Base-by-base conservation (phyloP, 2,113 vertebrate genomes). In the Vulpes ferrilata region DNA sequence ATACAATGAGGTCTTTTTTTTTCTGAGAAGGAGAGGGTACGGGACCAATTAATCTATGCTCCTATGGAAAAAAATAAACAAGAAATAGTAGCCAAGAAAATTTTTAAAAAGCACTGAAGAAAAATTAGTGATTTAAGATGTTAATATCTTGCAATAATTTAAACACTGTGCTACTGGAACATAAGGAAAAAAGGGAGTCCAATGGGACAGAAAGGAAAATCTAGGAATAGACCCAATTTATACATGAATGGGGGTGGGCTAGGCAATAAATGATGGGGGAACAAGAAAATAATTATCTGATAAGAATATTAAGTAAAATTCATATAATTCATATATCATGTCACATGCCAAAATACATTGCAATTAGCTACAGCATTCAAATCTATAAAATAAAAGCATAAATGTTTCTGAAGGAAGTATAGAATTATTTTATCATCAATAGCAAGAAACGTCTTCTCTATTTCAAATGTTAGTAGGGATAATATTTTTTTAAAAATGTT, bases 91-190 rank as follows among this genome's bases (percentile, higher is more conserved):
- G 19, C 2, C 2, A 94, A 65, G 32, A 94, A 83, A 79, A 74
- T 17, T 25, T 62, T n/a, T 25, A 83, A 69, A 89, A 94, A 83
- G 11, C 5, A 27, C 20, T 27, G 22, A 84, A 74, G 48, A 83
- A 53, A 64, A 69, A 48, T 0, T 12, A 67, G 19, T 8, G 0
- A 22, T 67, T 95, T 2, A 78, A 71, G 10, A 64, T 88, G 9
- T 80, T 69, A 62, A 88, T 84, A 64, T 59, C 23, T 84, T 60
- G 84, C 43, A 55, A 5, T 65, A 98, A 89, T 82, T 85, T 86
- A 79, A 88, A 76, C 1, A 55, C 3, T 16, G 12, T 73, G 30
- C 15, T 27, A 48, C 13, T 67, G 32, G 32, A 35, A 80, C 12
- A 38, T 48, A 51, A 59, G 84, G n/a, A 27, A 53, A 88, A 91